Evolutionary conservation across 1,140 invertebrate species (phyloP), one percentile per base, ranked within the genome.

Genomic region (Drosophila pandora): DNA sequence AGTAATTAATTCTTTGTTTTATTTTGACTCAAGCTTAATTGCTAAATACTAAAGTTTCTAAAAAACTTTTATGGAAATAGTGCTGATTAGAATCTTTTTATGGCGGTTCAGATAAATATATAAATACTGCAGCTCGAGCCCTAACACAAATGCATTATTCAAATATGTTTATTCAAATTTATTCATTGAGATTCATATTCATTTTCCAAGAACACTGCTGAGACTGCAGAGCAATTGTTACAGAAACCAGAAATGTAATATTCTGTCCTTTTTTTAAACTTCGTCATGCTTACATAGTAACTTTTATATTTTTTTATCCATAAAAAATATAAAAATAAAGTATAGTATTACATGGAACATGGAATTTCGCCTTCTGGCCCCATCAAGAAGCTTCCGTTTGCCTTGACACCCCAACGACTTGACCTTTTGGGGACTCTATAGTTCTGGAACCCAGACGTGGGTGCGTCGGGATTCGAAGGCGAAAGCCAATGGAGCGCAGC

Each of bases 401-500:
- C 63, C 65, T 69, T 13, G 50, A 30, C 25, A 45, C 17, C 23
- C 21, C 22, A 37, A 52, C 48, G 23, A 43, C 62, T 48, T 69
- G 65, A 56, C 65, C 50, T 69, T 10, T 21, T 9, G 22, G 34
- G 34, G 3, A 4, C 10, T 17, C 47, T 54, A 23, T 68, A 68
- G 49, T 48, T 39, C 17, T 63, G 37, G 45, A 8, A 34, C 54
- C 39, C 28, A 17, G 23, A 21, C 50, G 6, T 32, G 55, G 50
- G 68, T 62, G 56, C 37, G 49, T 49, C 23, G n/a, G 13, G 25
- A 39, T 30, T 48, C 57, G n/a, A 45, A 52, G 60, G 32, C 8
- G 9, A 55, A 50, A 82, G 32, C 48, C 83, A 85, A 85, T 85
- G 74, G 54, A 75, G 82, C 48, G 83, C 67, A 60, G 65, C 83